phyloP scores from a whole-genome alignment of 2,113 vertebrate species.

The Neofelis nebulosa region DNA sequence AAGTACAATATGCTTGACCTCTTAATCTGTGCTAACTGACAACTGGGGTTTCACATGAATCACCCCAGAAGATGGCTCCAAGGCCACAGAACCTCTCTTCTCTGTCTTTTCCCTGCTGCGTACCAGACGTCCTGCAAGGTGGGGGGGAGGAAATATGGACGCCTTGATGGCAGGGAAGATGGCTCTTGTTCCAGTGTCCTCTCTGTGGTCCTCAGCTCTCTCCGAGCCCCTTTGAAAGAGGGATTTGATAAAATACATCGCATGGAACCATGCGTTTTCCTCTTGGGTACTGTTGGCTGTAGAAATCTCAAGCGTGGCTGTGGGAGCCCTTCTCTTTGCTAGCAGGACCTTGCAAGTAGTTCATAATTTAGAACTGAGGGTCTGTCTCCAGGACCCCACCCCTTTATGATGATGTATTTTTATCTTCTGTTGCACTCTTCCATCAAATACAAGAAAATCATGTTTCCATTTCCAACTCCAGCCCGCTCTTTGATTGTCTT shows the following conservation, averaged over 20 bases:
- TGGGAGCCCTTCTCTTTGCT: rapidly evolving
- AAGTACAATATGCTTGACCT: neutral
- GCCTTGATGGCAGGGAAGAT: rapidly evolving
- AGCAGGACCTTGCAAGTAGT: rapidly evolving
- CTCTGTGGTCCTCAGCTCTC: neutral
- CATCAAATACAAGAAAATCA: neutral
- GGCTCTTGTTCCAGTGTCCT: too few species aligned
- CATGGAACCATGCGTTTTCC: rapidly evolving
- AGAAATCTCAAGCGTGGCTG: neutral
- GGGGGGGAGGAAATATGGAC: rapidly evolving
- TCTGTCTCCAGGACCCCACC: rapidly evolving
- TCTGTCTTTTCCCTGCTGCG: rapidly evolving
- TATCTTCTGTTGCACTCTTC: neutral
- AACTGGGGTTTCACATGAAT: neutral
- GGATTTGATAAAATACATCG: rapidly evolving
- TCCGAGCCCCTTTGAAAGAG: neutral
- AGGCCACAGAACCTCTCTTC: neutral
- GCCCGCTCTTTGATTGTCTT: neutral
- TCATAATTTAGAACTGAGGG: neutral
- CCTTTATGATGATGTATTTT: rapidly evolving
- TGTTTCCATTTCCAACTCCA: neutral
- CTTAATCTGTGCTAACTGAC: neutral
- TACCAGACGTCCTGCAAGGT: too few species aligned
- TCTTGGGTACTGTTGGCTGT: rapidly evolving
- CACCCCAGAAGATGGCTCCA: neutral